phyloP scores from a whole-genome alignment of 1,140 invertebrate species.

The Hormaphis cornu region DNA sequence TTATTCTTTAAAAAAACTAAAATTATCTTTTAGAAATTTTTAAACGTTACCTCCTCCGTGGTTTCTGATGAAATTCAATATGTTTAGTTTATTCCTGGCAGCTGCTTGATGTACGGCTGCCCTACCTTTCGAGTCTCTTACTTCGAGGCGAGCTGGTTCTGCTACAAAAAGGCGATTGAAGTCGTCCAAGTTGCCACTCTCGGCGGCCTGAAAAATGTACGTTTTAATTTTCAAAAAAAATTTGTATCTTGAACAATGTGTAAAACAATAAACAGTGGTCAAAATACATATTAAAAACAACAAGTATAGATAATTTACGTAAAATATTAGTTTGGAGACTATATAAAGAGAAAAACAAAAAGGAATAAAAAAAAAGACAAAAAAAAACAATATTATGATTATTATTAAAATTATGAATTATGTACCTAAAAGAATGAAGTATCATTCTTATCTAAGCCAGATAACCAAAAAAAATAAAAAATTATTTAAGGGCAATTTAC shows the following conservation, averaged over 20 bases:
- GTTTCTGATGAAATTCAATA: constrained; percentile 62
- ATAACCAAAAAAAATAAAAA: no score
- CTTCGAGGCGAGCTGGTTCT: constrained; percentile 55
- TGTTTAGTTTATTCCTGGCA: constrained; percentile 59
- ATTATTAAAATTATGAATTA: no score
- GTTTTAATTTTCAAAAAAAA: neutral
- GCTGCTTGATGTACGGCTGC: constrained; percentile 70
- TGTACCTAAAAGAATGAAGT: no score
- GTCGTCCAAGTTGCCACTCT: constrained; percentile 68
- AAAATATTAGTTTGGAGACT: neutral
- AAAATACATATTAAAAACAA: neutral
- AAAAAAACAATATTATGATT: no score
- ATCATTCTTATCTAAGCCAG: no score
- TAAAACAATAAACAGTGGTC: neutral
- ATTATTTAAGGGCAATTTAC: no score
- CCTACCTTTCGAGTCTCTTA: constrained; percentile 61
- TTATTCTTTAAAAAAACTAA: no score
- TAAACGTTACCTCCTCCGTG: constrained; percentile 56
- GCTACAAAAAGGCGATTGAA: constrained; percentile 60
- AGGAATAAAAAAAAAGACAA: no score
- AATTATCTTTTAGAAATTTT: no score
- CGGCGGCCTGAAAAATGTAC: constrained; percentile 55
- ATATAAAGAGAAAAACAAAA: no score
- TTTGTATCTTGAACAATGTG: neutral
- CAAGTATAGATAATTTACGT: neutral